Conservation (phyloP, 2,888 invertebrate genomes). For the Morpho achilles region DNA sequence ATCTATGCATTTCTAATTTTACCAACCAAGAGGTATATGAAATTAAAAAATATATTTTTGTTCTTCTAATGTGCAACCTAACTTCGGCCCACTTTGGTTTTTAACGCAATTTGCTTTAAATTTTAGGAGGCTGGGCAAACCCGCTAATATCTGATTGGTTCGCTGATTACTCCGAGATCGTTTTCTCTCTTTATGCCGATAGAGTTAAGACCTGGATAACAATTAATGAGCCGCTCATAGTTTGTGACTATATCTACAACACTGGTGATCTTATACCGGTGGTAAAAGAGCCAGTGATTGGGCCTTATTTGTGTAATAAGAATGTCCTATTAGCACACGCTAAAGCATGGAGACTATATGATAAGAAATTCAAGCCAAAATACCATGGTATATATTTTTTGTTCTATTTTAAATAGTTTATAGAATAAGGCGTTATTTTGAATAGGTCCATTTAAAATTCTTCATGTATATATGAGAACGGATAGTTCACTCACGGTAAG, state of each 20-base stretch:
- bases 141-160: conserved; percentile 80
- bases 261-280: conserved; percentile 53
- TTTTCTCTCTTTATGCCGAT: conserved; percentile 77
- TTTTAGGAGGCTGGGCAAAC: conserved; percentile 82
- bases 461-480: too few species aligned
- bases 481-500: too few species aligned
- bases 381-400: conserved; percentile 54
- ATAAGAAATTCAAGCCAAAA: conserved; percentile 65
- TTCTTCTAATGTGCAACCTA: too few species aligned
- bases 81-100: too few species aligned
- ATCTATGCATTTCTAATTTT: too few species aligned
- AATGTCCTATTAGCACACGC: conserved; percentile 83
- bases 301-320: conserved; percentile 80
- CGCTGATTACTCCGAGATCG: conserved; percentile 78
- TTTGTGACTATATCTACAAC: conserved; percentile 61
- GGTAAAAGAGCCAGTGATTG: conserved; percentile 53
- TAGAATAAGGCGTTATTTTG: too few species aligned
- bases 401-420: too few species aligned
- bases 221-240: conserved; percentile 82
- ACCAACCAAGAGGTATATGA: too few species aligned
- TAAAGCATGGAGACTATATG: conserved; percentile 77
- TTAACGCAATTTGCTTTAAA: too few species aligned
- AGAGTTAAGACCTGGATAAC: conserved; percentile 85
- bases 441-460: too few species aligned
- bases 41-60: too few species aligned